Percentiles rank a stretch among this genome's conserved stretches.
These are phyloP conservation scores for Lasiommata megera DNA, from an alignment of 2,888 invertebrate species.

Conservation along the genomic window DNA sequence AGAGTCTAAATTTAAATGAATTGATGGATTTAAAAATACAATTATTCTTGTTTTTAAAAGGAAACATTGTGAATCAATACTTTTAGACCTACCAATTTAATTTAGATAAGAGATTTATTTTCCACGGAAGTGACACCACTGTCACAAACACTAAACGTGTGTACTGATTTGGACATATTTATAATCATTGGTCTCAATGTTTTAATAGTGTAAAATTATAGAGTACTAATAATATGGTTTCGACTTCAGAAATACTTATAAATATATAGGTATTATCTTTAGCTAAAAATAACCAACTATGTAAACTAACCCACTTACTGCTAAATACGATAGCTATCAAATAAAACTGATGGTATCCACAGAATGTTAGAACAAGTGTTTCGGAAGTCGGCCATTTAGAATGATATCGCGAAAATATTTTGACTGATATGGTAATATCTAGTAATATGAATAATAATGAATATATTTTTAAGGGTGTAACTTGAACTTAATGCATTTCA, in stretches of 20 bases:
- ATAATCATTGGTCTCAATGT: constrained; percentile 27
- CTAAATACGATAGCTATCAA: not conserved
- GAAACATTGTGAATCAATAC: no score
- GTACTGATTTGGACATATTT: constrained; percentile 24
- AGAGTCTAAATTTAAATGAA: no score
- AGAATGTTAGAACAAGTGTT: constrained; percentile 17
- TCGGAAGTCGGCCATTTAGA: constrained; percentile 40
- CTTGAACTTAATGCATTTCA: constrained; percentile 80
- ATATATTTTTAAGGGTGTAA: constrained; percentile 77
- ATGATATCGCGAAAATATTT: constrained; percentile 72
- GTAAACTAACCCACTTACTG: constrained; percentile 12
- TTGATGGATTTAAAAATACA: no score
- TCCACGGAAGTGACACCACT: no score
- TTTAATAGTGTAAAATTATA: constrained; percentile 15
- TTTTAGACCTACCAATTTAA: no score
- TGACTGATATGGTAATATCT: constrained; percentile 67
- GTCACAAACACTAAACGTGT: constrained; percentile 21
- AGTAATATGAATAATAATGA: constrained; percentile 71
- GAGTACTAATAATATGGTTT: constrained; percentile 9
- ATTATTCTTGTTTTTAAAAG: no score
- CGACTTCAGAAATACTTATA: constrained; percentile 27
- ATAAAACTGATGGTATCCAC: not conserved
- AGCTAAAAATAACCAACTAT: constrained; percentile 3
- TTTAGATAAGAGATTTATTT: no score
- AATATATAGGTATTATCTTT: not conserved